Evolutionary conservation across 1,140 invertebrate species (phyloP).

Genomic region (Drosophila persimilis): DNA sequence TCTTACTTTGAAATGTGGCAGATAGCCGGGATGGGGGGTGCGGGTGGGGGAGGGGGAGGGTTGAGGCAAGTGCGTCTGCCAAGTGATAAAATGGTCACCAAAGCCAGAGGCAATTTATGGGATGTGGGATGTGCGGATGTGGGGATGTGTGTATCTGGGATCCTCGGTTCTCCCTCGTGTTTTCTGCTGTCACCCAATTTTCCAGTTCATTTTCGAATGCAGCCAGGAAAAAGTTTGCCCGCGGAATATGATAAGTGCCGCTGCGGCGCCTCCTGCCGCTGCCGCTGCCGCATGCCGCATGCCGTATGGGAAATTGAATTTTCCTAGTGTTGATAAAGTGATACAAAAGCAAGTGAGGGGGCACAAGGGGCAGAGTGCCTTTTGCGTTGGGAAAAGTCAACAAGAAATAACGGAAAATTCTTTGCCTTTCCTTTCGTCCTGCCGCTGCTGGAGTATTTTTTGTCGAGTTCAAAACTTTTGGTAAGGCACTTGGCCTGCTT

Average conservation of each 20-base stretch:
- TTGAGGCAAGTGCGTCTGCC: conserved; percentile 11
- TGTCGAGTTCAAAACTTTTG: conserved; percentile 44
- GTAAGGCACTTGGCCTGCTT: conserved; percentile 48
- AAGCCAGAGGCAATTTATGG: conserved; percentile 47
- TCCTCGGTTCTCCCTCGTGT: too few species aligned
- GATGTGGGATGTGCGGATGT: too few species aligned
- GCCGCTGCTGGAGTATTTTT: conserved; percentile 26
- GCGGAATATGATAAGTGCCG: conserved; percentile 75
- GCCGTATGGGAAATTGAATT: conserved; percentile 74
- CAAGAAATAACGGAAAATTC: conserved; percentile 49
- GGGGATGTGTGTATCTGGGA: too few species aligned
- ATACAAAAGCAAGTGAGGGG: conserved; percentile 39
- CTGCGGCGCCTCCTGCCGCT: conserved; percentile 7
- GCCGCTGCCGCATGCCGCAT: too few species aligned
- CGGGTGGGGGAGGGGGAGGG: conserved; percentile 21
- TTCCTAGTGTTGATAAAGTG: conserved; percentile 70
- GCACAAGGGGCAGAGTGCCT: not conserved
- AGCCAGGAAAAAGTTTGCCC: conserved; percentile 33
- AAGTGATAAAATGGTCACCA: conserved; percentile 53
- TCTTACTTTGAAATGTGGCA: conserved; percentile 16
- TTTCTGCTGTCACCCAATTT: not conserved
- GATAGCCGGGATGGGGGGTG: conserved; percentile 9
- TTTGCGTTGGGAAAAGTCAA: conserved; percentile 50
- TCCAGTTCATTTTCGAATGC: conserved; percentile 47
- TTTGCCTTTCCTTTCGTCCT: conserved; percentile 21